Evolutionary conservation across 2,797 vertebrate species (phyloP), one percentile per base, ranked within the genome.

Genomic region (Hybognathus amarus): DNA sequence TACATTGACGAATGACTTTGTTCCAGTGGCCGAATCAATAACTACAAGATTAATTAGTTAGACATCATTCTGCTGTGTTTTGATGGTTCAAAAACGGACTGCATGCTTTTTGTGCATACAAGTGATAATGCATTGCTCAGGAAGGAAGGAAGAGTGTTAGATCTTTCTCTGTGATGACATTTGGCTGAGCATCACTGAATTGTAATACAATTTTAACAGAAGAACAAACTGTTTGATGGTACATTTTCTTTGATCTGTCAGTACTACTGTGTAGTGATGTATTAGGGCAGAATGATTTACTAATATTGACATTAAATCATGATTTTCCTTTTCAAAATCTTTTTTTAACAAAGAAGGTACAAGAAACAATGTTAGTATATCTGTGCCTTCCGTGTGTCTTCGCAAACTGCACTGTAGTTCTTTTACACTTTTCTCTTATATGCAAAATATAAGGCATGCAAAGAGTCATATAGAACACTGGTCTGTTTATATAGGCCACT

Each of bases 401-500:
- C 13, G 27, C 59, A 30, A 18, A 33, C 27, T 20, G 17, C 6
- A 1, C 30, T 50, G n/a, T n/a, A 12, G 17, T 30, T 42, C 7
- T 54, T 63, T 63, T 20, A 38, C 38, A 42, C 36, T 24, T 54
- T 13, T 71, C n/a, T 45, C 40, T 71, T 71, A 22, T 47, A 61
- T 47, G 54, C 54, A 4, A 61, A 80, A 45, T 69, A n/a, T 81
- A n/a, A 67, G 17, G n/a, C 11, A 54, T 22, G 27, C n/a, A 52
- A 27, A 38, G 22, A 27, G 2, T 30, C 40, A 20, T 61, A 50
- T 59, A 54, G 24, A 61, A 59, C 61, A 67, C 8, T 9, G 47
- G 12, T 24, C 50, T 61, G 13, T 36, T 69, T 56, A 69, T 83
- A 52, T 83, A 77, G 82, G 74, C 27, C 74, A 77, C 30, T 47